Conservation (phyloP, 2,888 invertebrate genomes). For the Eupelmus urozonus region DNA sequence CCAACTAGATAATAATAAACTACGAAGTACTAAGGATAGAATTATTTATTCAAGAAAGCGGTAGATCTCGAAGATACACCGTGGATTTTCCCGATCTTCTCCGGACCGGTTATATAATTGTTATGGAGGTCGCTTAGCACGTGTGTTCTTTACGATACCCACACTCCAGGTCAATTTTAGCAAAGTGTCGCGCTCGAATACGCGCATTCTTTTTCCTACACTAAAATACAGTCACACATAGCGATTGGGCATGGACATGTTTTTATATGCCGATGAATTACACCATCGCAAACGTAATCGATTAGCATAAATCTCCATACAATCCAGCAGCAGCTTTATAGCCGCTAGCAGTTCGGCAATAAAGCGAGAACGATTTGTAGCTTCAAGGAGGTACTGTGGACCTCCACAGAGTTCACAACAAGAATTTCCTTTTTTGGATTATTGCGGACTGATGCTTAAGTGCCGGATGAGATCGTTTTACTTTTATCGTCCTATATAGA, state of each 20-base stretch:
- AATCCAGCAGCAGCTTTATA: too few relatives aligned
- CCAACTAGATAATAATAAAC: constrained; percentile 26
- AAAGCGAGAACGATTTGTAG: constrained; percentile 29
- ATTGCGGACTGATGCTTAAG: constrained; percentile 3
- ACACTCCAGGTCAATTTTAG: not conserved
- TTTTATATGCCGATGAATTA: constrained; percentile 34
- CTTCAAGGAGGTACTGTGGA: constrained; percentile 29
- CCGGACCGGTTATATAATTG: constrained; percentile 39
- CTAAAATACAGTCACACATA: constrained; percentile 17
- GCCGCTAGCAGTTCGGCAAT: constrained; percentile 14
- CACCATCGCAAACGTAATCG: constrained; percentile 26
- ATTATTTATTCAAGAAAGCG: constrained; percentile 23
- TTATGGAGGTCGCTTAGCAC: constrained; percentile 5
- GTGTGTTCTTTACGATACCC: not conserved
- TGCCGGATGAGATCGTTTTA: not conserved
- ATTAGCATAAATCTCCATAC: constrained; percentile 61
- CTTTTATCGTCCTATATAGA: not conserved
- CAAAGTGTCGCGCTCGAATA: not conserved
- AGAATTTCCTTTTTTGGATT: constrained; percentile 39
- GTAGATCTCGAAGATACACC: constrained; percentile 1
- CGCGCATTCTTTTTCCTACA: constrained; percentile 15
- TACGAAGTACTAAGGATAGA: not conserved
- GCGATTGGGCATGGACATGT: not conserved
- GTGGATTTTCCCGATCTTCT: constrained; percentile 37
- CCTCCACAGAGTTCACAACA: constrained; percentile 23